These are phyloP conservation scores for Selenia dentaria DNA, from an alignment of 2,888 invertebrate genomes.

Conservation along the genomic window DNA sequence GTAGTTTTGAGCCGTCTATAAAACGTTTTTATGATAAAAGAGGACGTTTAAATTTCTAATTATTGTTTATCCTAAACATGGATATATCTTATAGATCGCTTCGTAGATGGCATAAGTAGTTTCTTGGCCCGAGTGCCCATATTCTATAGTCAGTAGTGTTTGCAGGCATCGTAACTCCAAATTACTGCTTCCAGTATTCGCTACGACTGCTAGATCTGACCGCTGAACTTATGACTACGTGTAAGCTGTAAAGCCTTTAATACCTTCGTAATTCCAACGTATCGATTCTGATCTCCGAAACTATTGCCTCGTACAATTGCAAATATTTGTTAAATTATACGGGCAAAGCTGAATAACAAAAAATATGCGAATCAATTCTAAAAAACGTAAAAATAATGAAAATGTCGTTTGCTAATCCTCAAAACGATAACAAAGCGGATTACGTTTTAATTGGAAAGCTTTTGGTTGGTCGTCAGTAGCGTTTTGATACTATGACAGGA, in stretches of 20 bases:
- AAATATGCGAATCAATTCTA: too few species aligned
- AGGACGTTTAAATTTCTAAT: too few species aligned
- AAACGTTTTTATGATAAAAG: too few species aligned
- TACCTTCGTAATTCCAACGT: slow-evolving; percentile 13
- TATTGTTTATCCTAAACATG: too few species aligned
- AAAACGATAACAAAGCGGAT: slow-evolving; percentile 33
- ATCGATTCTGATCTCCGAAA: slow-evolving; percentile 12
- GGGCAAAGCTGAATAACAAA: too few species aligned
- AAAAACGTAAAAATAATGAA: too few species aligned
- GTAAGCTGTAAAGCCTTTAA: slow-evolving; percentile 24
- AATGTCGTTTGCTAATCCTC: slow-evolving; percentile 26
- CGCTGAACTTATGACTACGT: slow-evolving; percentile 20
- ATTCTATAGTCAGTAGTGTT: not conserved
- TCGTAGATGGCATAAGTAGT: not conserved
- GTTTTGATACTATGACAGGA: slow-evolving; percentile 26
- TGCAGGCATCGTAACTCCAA: slow-evolving; percentile 13
- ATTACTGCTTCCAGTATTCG: slow-evolving; percentile 12
- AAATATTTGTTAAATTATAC: not conserved
- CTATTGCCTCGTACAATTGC: not conserved
- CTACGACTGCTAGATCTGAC: slow-evolving; percentile 12
- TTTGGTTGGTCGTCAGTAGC: slow-evolving; percentile 25
- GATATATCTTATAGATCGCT: too few species aligned
- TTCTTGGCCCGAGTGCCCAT: slow-evolving; percentile 2
- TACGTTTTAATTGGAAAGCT: slow-evolving; percentile 37
- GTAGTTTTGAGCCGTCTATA: too few species aligned